Evolutionary conservation across 2,797 vertebrate genomes (phyloP), one percentile per base, ranked within the genome.

Genomic region (Orestias chungarensis): DNA sequence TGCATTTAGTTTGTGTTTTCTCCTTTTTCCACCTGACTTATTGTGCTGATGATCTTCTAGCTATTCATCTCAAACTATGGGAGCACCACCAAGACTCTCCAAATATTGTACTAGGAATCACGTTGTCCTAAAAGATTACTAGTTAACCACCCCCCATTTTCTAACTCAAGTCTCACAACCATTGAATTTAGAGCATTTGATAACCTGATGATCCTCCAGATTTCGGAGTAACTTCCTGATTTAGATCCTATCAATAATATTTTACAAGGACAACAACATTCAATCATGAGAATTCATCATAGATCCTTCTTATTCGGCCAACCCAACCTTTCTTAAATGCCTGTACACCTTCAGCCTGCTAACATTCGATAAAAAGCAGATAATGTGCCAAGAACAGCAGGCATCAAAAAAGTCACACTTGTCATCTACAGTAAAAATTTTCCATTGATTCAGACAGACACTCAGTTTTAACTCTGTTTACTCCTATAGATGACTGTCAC

Each of bases 1-100:
- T 27, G n/a, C 70, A 61, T 66, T 68, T 68, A 78, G 33, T 38
- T 61, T 4, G 5, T 61, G 57, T 61, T 61, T 61, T 61, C n/a
- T 57, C 17, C 55, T 57, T 17, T 33, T 3, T 57, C 17, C 15
- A 9, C 27, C 17, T 31, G 14, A 27, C 27, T 17, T 31, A 25
- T 55, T 14, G 5, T 29, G 27, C 52, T 55, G 52, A 14, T 55
- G 52, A 55, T 55, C 52, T 55, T 57, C 29, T 57, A 29, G 8
- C 49, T 50, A n/a, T 10, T 33, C 55, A 31, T 33, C 31, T 33
- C 20, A 10, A 2, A 31, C 6, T 20, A 33, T 31, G 9, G 33
- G 54, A 57, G 29, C 27, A 33, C 54, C 29, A 57, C 0, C 31
- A 29, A 29, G 54, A 33, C 54, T 18, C 43, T 46, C 54, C 55